Conservation (phyloP, 2,888 invertebrate genomes). For the Eudiplozoon nipponicum region DNA sequence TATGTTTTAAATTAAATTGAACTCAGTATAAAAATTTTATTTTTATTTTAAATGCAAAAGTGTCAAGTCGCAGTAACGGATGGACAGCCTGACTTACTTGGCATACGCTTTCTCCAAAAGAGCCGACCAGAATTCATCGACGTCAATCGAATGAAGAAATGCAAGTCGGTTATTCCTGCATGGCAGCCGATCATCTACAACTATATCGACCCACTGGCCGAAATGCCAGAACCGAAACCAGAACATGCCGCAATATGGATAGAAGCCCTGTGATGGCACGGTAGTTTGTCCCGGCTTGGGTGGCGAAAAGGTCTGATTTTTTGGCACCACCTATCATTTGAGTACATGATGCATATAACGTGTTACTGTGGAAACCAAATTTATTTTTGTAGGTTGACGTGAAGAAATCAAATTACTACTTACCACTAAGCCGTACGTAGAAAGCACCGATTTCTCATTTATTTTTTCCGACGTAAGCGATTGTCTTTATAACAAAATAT, state of each 20-base stretch:
- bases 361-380: too few relatives aligned
- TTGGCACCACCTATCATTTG: too few relatives aligned
- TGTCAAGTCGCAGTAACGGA: too few relatives aligned
- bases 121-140: slow-evolving; percentile 32
- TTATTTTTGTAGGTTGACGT: too few relatives aligned
- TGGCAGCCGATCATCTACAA: slow-evolving; percentile 31
- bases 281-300: too few relatives aligned
- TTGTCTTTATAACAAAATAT: too few relatives aligned
- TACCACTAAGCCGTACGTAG: too few relatives aligned
- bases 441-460: too few relatives aligned
- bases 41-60: too few relatives aligned
- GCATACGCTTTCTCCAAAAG: slow-evolving; percentile 34
- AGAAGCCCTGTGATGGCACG: not conserved
- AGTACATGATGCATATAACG: too few relatives aligned
- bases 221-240: slow-evolving; percentile 78
- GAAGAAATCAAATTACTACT: too few relatives aligned
- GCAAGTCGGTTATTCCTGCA: slow-evolving; percentile 28
- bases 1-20: not conserved
- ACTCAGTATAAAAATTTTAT: not conserved
- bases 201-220: slow-evolving; percentile 49
- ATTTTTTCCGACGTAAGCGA: too few relatives aligned
- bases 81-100: slow-evolving; percentile 24
- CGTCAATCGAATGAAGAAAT: slow-evolving; percentile 28
- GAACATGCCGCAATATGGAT: slow-evolving; percentile 57
- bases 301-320: not conserved